Evolutionary conservation across 1,140 invertebrate species (phyloP), one percentile per base, ranked within the genome.

Genomic region (Homalodisca vitripennis): DNA sequence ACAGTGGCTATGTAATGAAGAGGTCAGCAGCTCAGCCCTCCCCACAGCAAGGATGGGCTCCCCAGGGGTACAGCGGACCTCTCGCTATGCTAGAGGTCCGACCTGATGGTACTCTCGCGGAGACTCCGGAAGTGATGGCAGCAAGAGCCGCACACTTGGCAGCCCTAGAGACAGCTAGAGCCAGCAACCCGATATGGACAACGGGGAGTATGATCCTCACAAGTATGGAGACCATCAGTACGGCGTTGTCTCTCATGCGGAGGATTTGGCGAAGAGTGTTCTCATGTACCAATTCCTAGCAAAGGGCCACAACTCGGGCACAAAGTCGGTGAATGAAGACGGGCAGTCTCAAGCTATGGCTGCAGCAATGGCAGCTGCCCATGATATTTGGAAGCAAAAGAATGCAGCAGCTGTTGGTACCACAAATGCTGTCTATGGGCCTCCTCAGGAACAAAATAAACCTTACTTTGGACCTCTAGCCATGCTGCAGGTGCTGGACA

Each of bases 81-180:
- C 22, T 57, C 20, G 65, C 63, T 32, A 30, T 31, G n/a, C 41
- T 57, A 17, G 30, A 27, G 29, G 30, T 84, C 1, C 84, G 84
- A 24, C 81, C 82, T 32, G 85, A 86, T 72, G 85, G 85, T 57
- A 82, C 83, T 53, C 83, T 87, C 63, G 76, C 82, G 6, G 84
- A 86, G 68, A 85, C 85, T 0, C 81, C 83, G 41, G 85, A 85
- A 77, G 83, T 85, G 6, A 81, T 82, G 47, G 81, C 81, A 41
- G 84, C 84, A 51, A 84, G 84, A 74, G 83, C 84, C 26, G 80
- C 77, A 6, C 83, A 84, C 51, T 84, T 86, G 2, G 83, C 84
- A 65, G 82, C 83, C 73, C 84, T 84, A 31, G 84, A 84, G 73
- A 81, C 84, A 24, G 82, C 82, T 14, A 85, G 86, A 51, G 48